Conservation (phyloP, 1,140 invertebrate species). For the Microplitis demolitor region DNA sequence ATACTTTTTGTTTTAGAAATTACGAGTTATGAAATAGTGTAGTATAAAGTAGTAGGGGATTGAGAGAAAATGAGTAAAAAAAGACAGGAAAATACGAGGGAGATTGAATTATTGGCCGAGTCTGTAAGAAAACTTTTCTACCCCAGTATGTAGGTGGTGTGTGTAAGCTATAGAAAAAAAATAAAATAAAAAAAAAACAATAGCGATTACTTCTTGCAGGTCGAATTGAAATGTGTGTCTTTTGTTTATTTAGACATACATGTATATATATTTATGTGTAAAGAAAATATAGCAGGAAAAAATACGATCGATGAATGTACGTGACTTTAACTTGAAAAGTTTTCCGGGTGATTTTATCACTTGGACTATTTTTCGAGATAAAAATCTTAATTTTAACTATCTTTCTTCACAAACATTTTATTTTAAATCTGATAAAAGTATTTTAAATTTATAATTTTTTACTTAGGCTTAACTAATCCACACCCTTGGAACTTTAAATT, state of each 20-base stretch:
- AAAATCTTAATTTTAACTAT: too few species aligned
- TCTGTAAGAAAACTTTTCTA: slow-evolving; percentile 29
- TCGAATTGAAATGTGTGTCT: slow-evolving; percentile 14
- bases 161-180: neutral
- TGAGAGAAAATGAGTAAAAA: slow-evolving; percentile 20
- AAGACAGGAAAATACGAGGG: slow-evolving; percentile 15
- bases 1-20: slow-evolving; percentile 19
- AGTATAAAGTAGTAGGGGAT: too few species aligned
- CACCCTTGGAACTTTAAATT: too few species aligned
- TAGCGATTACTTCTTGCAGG: slow-evolving; percentile 14
- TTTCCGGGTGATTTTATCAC: too few species aligned
- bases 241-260: too few species aligned
- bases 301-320: neutral
- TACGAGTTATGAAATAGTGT: slow-evolving; percentile 12
- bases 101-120: slow-evolving; percentile 35
- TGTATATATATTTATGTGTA: neutral
- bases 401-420: neutral
- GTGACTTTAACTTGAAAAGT: neutral
- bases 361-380: too few species aligned
- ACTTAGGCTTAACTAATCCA: too few species aligned
- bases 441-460: neutral
- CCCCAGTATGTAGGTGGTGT: neutral
- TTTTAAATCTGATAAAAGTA: neutral
- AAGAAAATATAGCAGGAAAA: neutral
- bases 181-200: slow-evolving; percentile 17